phyloP scores from a whole-genome alignment of 2,797 vertebrate genomes.

The Botia almorhae region DNA sequence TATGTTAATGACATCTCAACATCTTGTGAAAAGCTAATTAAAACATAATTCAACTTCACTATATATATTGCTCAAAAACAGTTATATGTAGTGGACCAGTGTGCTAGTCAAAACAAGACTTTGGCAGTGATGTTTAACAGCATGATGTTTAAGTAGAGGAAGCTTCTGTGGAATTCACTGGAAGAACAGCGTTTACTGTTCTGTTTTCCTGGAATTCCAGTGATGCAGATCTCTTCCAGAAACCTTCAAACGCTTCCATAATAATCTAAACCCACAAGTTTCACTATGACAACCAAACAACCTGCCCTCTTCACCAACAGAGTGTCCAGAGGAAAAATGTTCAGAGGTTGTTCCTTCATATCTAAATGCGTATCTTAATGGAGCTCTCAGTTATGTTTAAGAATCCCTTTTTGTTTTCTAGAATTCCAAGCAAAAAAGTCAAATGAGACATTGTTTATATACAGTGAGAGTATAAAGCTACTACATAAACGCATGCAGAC shows the following conservation, averaged over 20 bases:
- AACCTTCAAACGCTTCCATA: slow-evolving; percentile 39
- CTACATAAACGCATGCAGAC: not conserved
- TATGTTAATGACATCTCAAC: too few species aligned
- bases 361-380: not conserved
- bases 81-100: not conserved
- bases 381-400: not conserved
- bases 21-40: too few species aligned
- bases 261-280: slow-evolving; percentile 49
- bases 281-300: slow-evolving; percentile 32
- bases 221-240: slow-evolving; percentile 39
- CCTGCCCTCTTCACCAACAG: not conserved
- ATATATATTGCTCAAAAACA: too few species aligned
- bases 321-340: not conserved
- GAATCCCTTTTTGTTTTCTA: not conserved
- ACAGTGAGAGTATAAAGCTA: not conserved
- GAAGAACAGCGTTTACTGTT: slow-evolving; percentile 3
- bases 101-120: not conserved
- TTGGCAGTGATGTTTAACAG: too few species aligned
- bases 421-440: not conserved
- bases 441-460: not conserved
- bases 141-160: slow-evolving; percentile 7
- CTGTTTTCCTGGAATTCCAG: slow-evolving; percentile 47
- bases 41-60: too few species aligned
- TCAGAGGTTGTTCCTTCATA: not conserved
- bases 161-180: slow-evolving; percentile 3